phyloP scores from a whole-genome alignment of 1,140 invertebrate genomes.

The Lithobius niger region DNA sequence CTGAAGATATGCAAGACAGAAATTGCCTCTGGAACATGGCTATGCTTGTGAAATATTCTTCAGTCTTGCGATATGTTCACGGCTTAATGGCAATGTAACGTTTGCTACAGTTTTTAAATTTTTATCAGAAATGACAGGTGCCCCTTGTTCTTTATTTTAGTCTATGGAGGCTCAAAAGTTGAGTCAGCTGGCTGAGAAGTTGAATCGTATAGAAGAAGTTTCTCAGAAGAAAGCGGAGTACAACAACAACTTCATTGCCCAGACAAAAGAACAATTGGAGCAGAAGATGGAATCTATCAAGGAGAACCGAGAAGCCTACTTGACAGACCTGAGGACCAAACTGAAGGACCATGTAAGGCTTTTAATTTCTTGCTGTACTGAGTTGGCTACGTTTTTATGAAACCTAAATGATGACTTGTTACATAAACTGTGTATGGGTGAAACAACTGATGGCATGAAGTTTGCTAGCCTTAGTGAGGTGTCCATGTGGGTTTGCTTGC shows the following conservation, averaged over 20 bases:
- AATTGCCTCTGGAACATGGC: too few relatives aligned
- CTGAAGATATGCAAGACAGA: too few relatives aligned
- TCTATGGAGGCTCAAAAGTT: constrained; percentile 71
- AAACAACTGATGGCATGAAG: too few relatives aligned
- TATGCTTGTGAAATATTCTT: too few relatives aligned
- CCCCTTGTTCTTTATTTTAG: constrained; percentile 34
- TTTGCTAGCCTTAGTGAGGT: not conserved
- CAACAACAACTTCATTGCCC: constrained; percentile 61
- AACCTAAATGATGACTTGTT: too few relatives aligned
- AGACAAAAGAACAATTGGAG: constrained; percentile 71
- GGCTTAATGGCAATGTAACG: too few relatives aligned
- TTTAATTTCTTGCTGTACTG: too few relatives aligned
- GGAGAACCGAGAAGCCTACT: constrained; percentile 76
- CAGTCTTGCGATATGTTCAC: not conserved
- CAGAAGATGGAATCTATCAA: constrained; percentile 76
- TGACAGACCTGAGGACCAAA: constrained; percentile 69
- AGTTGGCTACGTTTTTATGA: too few relatives aligned
- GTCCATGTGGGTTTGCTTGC: not conserved
- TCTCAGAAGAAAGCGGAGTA: constrained; percentile 76
- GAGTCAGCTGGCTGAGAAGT: constrained; percentile 60
- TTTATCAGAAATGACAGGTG: not conserved
- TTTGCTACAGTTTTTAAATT: too few relatives aligned
- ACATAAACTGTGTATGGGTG: too few relatives aligned
- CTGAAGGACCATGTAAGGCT: constrained; percentile 63
- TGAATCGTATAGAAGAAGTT: constrained; percentile 76